Evolutionary conservation across 2,113 vertebrate species (phyloP).

Genomic region (Conger conger): DNA sequence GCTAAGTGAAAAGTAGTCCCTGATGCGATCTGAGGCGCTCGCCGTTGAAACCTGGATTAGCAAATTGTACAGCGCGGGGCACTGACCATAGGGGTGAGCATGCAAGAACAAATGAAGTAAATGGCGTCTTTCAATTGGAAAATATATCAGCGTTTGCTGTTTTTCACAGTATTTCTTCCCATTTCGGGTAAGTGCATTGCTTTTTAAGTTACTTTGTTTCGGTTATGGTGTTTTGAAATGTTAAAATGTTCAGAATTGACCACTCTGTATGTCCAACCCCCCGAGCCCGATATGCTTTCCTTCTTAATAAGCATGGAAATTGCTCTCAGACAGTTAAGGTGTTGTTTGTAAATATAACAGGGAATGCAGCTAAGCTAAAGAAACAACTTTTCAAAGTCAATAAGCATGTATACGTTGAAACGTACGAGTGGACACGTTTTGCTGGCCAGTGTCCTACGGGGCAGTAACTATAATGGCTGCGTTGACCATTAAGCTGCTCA

Average conservation of each 20-base stretch:
- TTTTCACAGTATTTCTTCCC: conserved; percentile 57
- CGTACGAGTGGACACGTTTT: conserved; percentile 6
- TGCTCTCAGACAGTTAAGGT: neutral
- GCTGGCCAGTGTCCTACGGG: neutral
- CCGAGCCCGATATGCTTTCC: neutral
- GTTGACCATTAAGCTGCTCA: conserved; percentile 8
- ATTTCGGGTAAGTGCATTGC: conserved; percentile 66
- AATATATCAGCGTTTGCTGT: conserved; percentile 63
- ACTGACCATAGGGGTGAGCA: conserved; percentile 52
- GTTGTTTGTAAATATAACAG: neutral
- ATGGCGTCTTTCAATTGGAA: conserved; percentile 69
- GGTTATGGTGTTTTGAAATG: neutral
- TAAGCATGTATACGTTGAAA: neutral
- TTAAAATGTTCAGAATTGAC: conserved; percentile 12
- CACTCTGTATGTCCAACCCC: neutral
- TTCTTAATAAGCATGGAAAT: neutral
- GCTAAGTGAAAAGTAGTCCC: conserved; percentile 41
- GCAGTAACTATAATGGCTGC: conserved; percentile 16
- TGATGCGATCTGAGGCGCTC: conserved; percentile 33
- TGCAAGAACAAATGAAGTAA: conserved; percentile 62
- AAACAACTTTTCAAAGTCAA: neutral
- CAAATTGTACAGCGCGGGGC: conserved; percentile 43
- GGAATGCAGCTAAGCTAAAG: neutral
- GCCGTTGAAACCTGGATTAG: conserved; percentile 36
- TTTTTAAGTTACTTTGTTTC: neutral